Evolutionary conservation across 2,113 vertebrate species (phyloP), one percentile per base, ranked within the genome.

Genomic region (Neolamprologus ventralis): DNA sequence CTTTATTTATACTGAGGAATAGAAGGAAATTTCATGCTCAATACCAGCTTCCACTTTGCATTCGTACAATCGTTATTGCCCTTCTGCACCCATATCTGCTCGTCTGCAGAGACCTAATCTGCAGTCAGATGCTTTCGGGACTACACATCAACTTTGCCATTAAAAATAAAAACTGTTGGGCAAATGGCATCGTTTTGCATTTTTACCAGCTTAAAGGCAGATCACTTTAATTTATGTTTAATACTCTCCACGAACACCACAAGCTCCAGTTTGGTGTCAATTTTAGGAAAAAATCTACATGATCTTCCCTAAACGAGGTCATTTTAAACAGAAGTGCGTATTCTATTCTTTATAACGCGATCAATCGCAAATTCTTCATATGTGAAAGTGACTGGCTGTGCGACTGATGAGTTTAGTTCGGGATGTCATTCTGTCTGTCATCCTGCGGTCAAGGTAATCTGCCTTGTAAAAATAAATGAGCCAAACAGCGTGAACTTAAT

Each of bases 381-480:
- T 33, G 73, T n/a, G 23, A 19, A n/a, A n/a, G 10, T 68, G 16
- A 79, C 49, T 35, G 31, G 35, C 75, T 65, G 65, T 21, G 82
- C 33, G 10, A 37, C 35, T 12, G 16, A 60, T 19, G 45, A 51
- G 7, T 35, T 79, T 10, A 13, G 55, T 79, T 37, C 71, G 12
- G 71, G 71, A 78, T 51, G 73, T 53, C 47, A 31, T 21, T 68
- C 81, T 55, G 53, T 19, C 6, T 78, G 81, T 81, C 58, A 88
- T 68, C 80, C 9, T 16, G 75, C 16, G 16, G 80, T 81, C 35
- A 71, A 81, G 84, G 73, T 53, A 85, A 85, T 80, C 68, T 89
- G 81, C 68, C 81, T 80, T 71, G 49, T 85, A 87, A 87, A 84
- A 85, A 28, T 40, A 88, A 88, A 86, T 89, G 80, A 87, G 54